Base-by-base conservation (phyloP, 2,113 vertebrate species). In the Excalfactoria chinensis region DNA sequence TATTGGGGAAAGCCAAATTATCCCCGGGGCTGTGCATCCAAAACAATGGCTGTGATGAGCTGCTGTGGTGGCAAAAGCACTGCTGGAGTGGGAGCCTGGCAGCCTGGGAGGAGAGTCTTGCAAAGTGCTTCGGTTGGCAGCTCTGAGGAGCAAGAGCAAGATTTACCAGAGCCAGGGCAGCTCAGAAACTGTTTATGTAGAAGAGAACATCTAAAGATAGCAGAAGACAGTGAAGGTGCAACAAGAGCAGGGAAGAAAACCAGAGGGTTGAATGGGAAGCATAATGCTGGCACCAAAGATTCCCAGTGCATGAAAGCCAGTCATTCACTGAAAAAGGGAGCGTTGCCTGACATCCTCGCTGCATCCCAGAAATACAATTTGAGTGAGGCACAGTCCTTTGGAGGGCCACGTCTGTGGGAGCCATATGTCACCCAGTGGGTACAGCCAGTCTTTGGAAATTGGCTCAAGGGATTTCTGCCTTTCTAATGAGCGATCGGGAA, bases 231-330 rank as follows among this genome's bases (percentile, higher is more conserved):
- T 70, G 51, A 79, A 82, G 72, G 43, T 6, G 1, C 19, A 30
- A 49, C 20, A n/a, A 58, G 90, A 89, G 44, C 4, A 56, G 25
- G 43, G 78, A 89, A 85, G 84, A 83, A 77, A 91, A 94, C 26
- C 82, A 55, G 82, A 94, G 82, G 68, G 72, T 43, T 49, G 73
- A 88, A 72, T 0, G 3, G 79, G 82, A 89, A 66, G 69, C 68
- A 32, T 81, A 79, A 92, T 0, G 3, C 55, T 87, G 34, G 86
- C n/a, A 74, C 51, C 87, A 86, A 62, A 84, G 35, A 68, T 84
- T 91, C 89, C 76, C 28, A 3, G 41, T 0, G 34, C 26, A 58
- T 18, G 68, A 84, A 66, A 71, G 59, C 76, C 79, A 95, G 64
- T 66, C 2, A 0, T 35, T 69, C 3, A 3, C 80, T 76, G 85